Evolutionary conservation across 2,797 vertebrate species (phyloP).

Genomic region (Oryzias dopingdopingensis): DNA sequence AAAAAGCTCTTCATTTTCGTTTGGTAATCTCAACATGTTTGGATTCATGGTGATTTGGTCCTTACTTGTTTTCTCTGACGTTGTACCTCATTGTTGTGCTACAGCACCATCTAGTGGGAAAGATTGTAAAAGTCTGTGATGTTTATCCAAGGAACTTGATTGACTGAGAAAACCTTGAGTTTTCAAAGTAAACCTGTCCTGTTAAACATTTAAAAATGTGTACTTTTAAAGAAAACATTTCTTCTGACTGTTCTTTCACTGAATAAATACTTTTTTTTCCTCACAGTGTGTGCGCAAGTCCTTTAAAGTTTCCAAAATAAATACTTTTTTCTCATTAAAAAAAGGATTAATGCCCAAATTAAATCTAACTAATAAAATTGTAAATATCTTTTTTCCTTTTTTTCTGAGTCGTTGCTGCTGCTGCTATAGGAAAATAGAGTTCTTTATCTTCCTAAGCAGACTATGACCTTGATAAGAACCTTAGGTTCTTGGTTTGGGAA

Average conservation of each 20-base stretch:
- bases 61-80: slow-evolving; percentile 26
- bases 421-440: background rate
- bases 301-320: slow-evolving; percentile 3
- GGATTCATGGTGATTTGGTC: slow-evolving; percentile 32
- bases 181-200: too few relatives aligned
- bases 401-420: background rate
- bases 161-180: too few relatives aligned
- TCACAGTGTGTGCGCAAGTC: background rate
- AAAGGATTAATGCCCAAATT: background rate
- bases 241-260: slow-evolving; percentile 9
- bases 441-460: background rate
- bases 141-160: too few relatives aligned
- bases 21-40: slow-evolving; percentile 32
- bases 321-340: too few relatives aligned
- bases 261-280: slow-evolving; percentile 41
- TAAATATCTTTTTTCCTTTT: too few relatives aligned
- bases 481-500: background rate
- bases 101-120: slow-evolving; percentile 66
- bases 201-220: background rate
- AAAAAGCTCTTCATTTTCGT: slow-evolving; percentile 15
- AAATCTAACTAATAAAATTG: too few relatives aligned
- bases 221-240: background rate
- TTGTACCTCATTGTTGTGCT: slow-evolving; percentile 28
- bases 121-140: background rate
- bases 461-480: slow-evolving; percentile 2